phyloP scores from a whole-genome alignment of 2,797 vertebrate species.

The Melanogrammus aeglefinus region DNA sequence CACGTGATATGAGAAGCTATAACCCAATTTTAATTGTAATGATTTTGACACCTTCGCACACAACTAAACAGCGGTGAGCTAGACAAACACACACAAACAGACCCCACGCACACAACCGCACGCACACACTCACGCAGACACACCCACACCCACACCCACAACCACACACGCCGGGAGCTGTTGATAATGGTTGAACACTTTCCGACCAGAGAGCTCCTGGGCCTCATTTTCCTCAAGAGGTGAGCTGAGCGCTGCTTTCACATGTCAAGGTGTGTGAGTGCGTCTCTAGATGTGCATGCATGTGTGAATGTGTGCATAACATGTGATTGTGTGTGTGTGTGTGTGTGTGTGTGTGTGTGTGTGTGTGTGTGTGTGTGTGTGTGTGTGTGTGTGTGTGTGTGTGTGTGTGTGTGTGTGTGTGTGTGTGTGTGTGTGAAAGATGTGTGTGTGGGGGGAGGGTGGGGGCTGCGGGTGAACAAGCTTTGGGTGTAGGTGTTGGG shows the following conservation, averaged over 20 bases:
- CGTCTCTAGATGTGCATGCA: neutral
- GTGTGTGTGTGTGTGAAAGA: too few species aligned
- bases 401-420: too few species aligned
- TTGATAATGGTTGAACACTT: slow-evolving; percentile 49
- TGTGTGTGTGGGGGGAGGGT: too few species aligned
- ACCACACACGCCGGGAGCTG: slow-evolving; percentile 44
- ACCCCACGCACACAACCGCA: neutral
- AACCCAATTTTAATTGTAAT: too few species aligned
- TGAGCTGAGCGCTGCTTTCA: slow-evolving; percentile 43
- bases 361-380: too few species aligned
- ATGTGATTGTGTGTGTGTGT: neutral
- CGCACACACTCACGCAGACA: neutral
- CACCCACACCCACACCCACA: slow-evolving; percentile 19
- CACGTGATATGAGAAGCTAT: slow-evolving; percentile 47
- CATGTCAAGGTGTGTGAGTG: slow-evolving; percentile 37
- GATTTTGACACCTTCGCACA: too few species aligned
- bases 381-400: too few species aligned
- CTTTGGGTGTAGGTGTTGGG: neutral
- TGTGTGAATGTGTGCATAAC: neutral
- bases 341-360: too few species aligned
- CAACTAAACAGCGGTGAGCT: neutral
- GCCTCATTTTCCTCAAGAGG: slow-evolving; percentile 51
- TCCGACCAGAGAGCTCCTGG: slow-evolving; percentile 52
- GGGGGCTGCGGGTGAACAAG: neutral
- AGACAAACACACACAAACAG: slow-evolving; percentile 13